Percentiles rank a stretch among this genome's conserved stretches.
These are phyloP conservation scores for Chauna torquata DNA, from an alignment of 2,113 vertebrate genomes.

Conservation along the genomic window DNA sequence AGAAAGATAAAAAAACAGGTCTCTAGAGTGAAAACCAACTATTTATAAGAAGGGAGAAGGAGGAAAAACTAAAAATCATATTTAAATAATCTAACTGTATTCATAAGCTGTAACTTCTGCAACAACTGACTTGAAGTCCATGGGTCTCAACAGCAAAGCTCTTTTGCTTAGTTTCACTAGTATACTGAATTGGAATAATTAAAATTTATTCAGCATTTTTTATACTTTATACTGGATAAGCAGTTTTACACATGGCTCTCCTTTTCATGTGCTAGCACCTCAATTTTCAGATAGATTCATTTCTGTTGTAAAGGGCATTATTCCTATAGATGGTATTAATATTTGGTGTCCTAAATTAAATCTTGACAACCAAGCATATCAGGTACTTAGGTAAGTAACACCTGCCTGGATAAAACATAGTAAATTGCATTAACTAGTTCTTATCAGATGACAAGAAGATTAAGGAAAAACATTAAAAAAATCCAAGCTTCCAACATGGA, in stretches of 20 bases:
- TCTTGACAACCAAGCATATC: not conserved
- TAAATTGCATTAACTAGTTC: not conserved
- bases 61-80: not conserved
- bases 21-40: not conserved
- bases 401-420: not conserved
- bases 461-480: not conserved
- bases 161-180: not conserved
- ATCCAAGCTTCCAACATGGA: not conserved
- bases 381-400: not conserved
- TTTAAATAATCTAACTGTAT: not conserved
- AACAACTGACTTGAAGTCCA: not conserved
- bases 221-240: not conserved
- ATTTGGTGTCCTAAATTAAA: not conserved
- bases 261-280: not conserved
- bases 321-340: not conserved
- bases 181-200: not conserved
- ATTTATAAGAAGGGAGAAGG: not conserved
- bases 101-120: not conserved
- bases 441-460: not conserved
- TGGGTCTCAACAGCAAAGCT: not conserved
- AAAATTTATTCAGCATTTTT: not conserved
- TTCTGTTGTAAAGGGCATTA: not conserved
- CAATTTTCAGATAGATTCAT: not conserved
- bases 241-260: too few relatives aligned
- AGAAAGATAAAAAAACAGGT: not conserved